These are phyloP conservation scores for Eupelmus urozonus DNA, from an alignment of 2,888 invertebrate species.

Conservation along the genomic window DNA sequence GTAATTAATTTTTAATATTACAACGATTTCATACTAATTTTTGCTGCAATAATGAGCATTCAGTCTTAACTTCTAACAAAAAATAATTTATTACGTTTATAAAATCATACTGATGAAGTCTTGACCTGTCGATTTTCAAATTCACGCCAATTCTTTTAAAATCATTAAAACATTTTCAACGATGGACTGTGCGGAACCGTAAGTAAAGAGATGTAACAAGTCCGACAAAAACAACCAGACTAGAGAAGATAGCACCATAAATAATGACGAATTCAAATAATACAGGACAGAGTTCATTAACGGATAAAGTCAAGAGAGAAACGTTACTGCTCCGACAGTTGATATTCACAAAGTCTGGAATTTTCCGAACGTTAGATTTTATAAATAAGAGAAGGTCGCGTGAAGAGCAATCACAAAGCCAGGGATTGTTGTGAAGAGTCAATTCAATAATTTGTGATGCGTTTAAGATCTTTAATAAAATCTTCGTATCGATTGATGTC, in stretches of 20 bases:
- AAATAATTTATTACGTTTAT: too few species aligned
- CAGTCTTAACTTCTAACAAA: too few species aligned
- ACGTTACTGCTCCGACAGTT: background rate
- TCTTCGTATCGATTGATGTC: constrained; percentile 75
- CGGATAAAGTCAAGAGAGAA: background rate
- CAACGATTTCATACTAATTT: too few species aligned
- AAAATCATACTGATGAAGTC: too few species aligned
- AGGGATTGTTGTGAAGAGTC: constrained; percentile 82
- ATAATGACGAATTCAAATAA: background rate
- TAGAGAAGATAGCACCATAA: background rate
- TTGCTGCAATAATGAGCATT: too few species aligned
- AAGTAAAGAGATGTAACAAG: too few species aligned
- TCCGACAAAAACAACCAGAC: too few species aligned
- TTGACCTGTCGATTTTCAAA: too few species aligned
- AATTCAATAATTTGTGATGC: constrained; percentile 77
- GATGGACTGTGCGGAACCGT: too few species aligned
- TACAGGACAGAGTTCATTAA: constrained; percentile 20
- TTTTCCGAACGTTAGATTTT: constrained; percentile 72
- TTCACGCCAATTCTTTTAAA: too few species aligned
- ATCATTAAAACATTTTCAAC: too few species aligned
- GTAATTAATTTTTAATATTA: too few species aligned
- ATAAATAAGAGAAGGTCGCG: constrained; percentile 81
- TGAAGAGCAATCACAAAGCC: constrained; percentile 84
- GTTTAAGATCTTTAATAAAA: constrained; percentile 77
- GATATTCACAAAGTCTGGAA: constrained; percentile 52